A percentile compares a stretch with the other conserved stretches of the same genome.
Conservation (phyloP, 2,113 vertebrate genomes). For the Zosterops lateralis region DNA sequence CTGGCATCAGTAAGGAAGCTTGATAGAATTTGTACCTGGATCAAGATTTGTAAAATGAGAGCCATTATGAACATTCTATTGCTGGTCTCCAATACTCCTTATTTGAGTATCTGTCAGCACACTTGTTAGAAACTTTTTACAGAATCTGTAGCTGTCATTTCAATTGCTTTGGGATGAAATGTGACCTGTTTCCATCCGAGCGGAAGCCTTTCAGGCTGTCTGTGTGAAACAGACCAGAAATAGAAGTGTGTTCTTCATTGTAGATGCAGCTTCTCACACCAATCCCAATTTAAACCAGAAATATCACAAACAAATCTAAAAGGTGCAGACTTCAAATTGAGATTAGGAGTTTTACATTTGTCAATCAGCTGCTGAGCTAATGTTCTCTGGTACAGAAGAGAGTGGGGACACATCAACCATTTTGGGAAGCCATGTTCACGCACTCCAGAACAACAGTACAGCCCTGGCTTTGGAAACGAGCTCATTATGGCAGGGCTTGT, state of each 20-base stretch:
- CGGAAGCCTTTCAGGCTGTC: not conserved
- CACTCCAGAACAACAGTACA: not conserved
- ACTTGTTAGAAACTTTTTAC: not conserved
- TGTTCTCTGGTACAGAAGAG: not conserved
- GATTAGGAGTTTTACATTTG: not conserved
- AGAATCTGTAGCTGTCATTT: not conserved
- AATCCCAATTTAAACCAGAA: constrained; percentile 13
- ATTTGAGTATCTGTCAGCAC: not conserved
- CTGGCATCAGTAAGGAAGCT: not conserved
- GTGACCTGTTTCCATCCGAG: not conserved
- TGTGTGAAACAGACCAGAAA: constrained; percentile 9
- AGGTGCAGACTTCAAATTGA: not conserved
- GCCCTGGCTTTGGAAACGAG: not conserved
- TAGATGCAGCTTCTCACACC: not conserved
- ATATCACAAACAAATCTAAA: not conserved
- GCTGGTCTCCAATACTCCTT: not conserved
- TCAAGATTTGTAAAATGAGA: not conserved
- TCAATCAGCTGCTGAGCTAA: not conserved
- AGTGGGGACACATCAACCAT: not conserved
- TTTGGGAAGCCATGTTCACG: not conserved
- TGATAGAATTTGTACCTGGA: not conserved
- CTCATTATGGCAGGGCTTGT: not conserved
- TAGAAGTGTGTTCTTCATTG: not conserved
- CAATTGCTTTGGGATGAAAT: not conserved
- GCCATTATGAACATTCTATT: not conserved